These are phyloP conservation scores for Trematomus loennbergii DNA, from an alignment of 2,113 vertebrate genomes.

Conservation along the genomic window DNA sequence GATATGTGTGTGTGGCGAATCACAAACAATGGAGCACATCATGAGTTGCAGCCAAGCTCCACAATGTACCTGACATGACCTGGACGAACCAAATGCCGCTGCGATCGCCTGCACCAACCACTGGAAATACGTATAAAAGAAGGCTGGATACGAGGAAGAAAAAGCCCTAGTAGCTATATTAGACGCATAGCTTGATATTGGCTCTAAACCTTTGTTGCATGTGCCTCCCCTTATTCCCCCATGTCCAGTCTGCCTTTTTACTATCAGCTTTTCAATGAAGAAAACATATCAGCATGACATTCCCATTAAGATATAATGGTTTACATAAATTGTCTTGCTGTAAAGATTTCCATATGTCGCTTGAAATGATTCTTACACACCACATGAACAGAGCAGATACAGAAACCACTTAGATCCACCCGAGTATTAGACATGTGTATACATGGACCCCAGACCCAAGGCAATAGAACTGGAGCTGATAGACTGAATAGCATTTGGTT, in stretches of 20 bases:
- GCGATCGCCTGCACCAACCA: too few species aligned
- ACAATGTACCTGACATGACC: too few species aligned
- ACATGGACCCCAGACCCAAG: background rate
- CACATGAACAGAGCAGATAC: background rate
- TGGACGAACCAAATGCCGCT: too few species aligned
- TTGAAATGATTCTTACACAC: background rate
- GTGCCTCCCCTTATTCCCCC: background rate
- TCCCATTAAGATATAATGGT: background rate
- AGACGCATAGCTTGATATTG: background rate
- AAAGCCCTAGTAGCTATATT: background rate
- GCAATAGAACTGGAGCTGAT: background rate
- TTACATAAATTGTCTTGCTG: background rate
- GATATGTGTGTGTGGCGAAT: too few species aligned
- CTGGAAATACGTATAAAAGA: too few species aligned
- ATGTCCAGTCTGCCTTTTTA: background rate
- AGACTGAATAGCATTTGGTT: background rate
- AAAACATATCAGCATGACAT: background rate
- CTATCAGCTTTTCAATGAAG: background rate
- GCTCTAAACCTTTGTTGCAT: background rate
- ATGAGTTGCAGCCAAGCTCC: too few species aligned
- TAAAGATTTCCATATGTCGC: background rate
- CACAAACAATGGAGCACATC: too few species aligned
- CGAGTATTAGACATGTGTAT: too few species aligned
- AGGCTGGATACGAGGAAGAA: too few species aligned
- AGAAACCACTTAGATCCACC: background rate